Evolutionary conservation across 2,113 vertebrate genomes (phyloP).

Genomic region (Percopsis transmontana): DNA sequence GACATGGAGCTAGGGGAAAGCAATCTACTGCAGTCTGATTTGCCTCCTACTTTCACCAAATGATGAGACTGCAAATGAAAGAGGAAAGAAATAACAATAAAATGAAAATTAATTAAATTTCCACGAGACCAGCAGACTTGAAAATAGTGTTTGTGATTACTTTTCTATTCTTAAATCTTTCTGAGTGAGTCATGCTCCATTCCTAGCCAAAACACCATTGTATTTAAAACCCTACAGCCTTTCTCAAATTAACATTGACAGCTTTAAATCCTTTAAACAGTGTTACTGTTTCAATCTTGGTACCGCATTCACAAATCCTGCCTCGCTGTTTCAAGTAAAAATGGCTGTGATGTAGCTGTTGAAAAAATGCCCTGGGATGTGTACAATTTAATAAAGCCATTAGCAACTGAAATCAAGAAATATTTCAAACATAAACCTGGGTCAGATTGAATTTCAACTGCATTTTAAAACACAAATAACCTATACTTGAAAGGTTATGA

Average conservation of each 20-base stretch:
- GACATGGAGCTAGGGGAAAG: constrained; percentile 54
- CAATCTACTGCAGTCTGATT: constrained; percentile 44
- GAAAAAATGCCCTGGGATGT: neutral
- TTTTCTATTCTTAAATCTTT: neutral
- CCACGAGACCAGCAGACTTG: neutral
- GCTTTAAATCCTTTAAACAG: constrained; percentile 20
- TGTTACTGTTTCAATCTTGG: constrained; percentile 22
- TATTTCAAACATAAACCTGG: neutral
- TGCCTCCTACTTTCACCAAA: constrained; percentile 31
- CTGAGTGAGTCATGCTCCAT: neutral
- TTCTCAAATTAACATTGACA: constrained; percentile 19
- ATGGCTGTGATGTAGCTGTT: constrained; percentile 7
- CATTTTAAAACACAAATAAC: neutral
- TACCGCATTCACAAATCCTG: constrained; percentile 17
- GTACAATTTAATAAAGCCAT: neutral
- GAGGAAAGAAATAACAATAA: constrained; percentile 7
- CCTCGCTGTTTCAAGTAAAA: constrained; percentile 19
- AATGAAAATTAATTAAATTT: constrained; percentile 18
- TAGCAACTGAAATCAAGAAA: neutral
- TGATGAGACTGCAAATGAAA: constrained; percentile 23
- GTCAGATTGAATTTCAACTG: constrained; percentile 4
- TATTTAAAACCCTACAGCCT: neutral
- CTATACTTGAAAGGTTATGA: neutral
- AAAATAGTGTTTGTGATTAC: neutral
- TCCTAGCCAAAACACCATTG: neutral